These are phyloP conservation scores for Eulemur rufifrons DNA, from an alignment of 2,113 vertebrate genomes.

Conservation along the genomic window DNA sequence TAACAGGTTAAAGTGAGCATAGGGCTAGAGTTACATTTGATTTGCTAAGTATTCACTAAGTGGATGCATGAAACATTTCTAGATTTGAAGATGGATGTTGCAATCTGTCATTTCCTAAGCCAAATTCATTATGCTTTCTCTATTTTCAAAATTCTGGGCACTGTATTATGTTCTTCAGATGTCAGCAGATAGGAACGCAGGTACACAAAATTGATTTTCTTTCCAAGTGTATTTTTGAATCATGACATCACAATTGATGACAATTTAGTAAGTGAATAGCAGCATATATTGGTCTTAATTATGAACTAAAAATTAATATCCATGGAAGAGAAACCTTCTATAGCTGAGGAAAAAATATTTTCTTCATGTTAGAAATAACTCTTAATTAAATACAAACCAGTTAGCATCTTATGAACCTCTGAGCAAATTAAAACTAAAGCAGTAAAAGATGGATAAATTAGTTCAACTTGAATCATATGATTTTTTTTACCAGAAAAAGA, in stretches of 20 bases:
- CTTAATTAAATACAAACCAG: slow-evolving; percentile 45
- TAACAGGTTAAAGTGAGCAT: neutral
- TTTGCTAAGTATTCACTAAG: neutral
- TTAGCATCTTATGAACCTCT: slow-evolving; percentile 27
- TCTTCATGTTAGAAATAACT: slow-evolving; percentile 20
- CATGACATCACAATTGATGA: neutral
- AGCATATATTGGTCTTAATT: neutral
- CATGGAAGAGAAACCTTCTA: neutral
- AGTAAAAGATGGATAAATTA: slow-evolving; percentile 67
- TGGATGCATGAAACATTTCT: neutral
- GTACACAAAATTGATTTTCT: neutral
- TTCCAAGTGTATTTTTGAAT: slow-evolving; percentile 50
- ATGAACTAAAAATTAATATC: neutral
- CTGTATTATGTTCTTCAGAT: neutral
- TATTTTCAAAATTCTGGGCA: neutral
- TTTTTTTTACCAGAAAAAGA: slow-evolving; percentile 27
- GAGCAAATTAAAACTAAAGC: slow-evolving; percentile 53
- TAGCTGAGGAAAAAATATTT: neutral
- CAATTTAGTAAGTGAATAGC: slow-evolving; percentile 21
- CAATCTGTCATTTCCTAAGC: neutral
- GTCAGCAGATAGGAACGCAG: slow-evolving; percentile 24
- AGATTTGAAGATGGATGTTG: neutral
- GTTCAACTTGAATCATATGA: slow-evolving; percentile 53
- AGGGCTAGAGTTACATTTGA: neutral
- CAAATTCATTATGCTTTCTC: neutral